Percentiles rank a stretch among this genome's conserved stretches.
These are phyloP conservation scores for Columba janthina DNA, from an alignment of 2,113 vertebrate genomes.

Conservation along the genomic window DNA sequence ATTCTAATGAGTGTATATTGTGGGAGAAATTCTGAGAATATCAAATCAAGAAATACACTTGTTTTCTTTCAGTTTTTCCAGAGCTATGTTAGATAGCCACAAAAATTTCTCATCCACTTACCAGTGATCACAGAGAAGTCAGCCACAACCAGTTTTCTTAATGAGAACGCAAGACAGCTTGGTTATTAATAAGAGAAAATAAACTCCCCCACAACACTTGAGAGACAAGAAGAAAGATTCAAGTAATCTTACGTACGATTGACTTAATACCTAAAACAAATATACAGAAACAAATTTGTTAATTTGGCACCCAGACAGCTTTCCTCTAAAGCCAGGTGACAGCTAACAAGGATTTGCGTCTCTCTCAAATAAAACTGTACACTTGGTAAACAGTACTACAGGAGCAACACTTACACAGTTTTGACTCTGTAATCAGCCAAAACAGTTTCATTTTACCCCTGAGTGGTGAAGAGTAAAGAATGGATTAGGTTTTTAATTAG, in stretches of 20 bases:
- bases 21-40: not conserved
- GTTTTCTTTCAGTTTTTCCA: not conserved
- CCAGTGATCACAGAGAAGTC: not conserved
- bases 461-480: not conserved
- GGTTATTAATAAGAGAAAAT: slow-evolving; percentile 18
- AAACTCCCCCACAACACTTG: not conserved
- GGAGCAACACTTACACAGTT: not conserved
- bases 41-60: not conserved
- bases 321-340: not conserved
- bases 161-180: not conserved
- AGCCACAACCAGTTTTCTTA: not conserved
- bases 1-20: not conserved
- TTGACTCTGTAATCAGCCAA: not conserved
- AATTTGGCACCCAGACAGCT: not conserved
- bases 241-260: not conserved
- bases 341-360: not conserved
- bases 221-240: not conserved
- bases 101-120: not conserved
- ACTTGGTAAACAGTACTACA: not conserved
- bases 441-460: not conserved
- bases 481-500: not conserved
- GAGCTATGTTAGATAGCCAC: not conserved
- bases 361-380: not conserved
- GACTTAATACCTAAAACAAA: not conserved
- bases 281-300: not conserved